Percentiles rank a stretch among this genome's conserved stretches.
These are phyloP conservation scores for Ceramica pisi DNA, from an alignment of 2,888 invertebrate genomes.

Conservation along the genomic window DNA sequence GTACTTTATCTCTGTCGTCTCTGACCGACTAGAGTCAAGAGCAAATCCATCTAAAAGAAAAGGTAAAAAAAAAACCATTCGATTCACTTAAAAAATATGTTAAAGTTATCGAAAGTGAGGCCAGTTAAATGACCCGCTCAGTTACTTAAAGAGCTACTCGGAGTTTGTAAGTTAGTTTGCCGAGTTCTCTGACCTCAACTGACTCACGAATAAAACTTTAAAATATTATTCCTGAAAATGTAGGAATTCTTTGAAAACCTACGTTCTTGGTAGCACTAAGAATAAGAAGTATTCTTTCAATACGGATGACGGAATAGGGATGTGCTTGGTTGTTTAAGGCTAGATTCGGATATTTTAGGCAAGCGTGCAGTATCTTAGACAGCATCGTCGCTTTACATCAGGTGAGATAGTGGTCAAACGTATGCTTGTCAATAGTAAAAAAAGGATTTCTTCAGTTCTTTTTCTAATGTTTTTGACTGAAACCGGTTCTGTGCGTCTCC, in stretches of 20 bases:
- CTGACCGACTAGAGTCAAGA: too few relatives aligned
- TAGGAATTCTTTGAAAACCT: conserved; percentile 12
- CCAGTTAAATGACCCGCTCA: conserved; percentile 13
- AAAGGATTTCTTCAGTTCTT: too few relatives aligned
- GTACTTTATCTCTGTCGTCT: too few relatives aligned
- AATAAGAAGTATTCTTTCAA: conserved; percentile 22
- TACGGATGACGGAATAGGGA: conserved; percentile 9
- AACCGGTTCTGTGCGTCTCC: too few relatives aligned
- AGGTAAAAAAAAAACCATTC: background rate
- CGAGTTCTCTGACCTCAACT: conserved; percentile 22
- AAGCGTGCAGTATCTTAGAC: too few relatives aligned
- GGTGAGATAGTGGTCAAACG: too few relatives aligned
- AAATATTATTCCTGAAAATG: conserved; percentile 11
- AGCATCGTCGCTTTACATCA: too few relatives aligned
- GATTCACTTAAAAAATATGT: background rate
- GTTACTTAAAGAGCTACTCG: conserved; percentile 16
- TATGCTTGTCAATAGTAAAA: too few relatives aligned
- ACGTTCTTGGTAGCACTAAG: conserved; percentile 20
- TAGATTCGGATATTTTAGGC: conserved; percentile 27
- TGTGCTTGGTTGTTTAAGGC: background rate
- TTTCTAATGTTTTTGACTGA: too few relatives aligned
- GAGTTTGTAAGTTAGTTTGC: conserved; percentile 28
- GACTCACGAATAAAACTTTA: conserved; percentile 10
- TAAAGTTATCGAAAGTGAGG: conserved; percentile 4
- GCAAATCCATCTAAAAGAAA: too few relatives aligned